Evolutionary conservation across 2,113 vertebrate genomes (phyloP), one percentile per base, ranked within the genome.

Genomic region (Vulpes ferrilata): DNA sequence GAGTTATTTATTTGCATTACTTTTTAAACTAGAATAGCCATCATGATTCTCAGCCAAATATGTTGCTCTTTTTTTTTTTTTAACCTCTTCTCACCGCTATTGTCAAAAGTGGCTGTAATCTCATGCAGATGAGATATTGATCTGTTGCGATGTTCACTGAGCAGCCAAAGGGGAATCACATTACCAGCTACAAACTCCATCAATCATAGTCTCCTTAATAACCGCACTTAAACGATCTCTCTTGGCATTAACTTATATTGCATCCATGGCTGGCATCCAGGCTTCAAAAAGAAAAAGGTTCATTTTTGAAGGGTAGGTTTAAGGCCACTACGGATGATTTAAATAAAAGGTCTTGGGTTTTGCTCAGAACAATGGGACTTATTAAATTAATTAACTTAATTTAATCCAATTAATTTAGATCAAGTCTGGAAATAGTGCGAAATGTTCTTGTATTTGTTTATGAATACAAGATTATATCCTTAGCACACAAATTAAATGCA

Each of bases 41-140:
- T 90, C 43, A 73, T 81, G 91, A 95, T 96, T 97, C 90, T 90
- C 74, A 86, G 57, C 35, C 96, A 93, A 97, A 86, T 82, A 30
- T 93, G 43, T 90, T 95, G 62, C 27, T 94, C 30, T 74, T 64
- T 59, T 74, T 84, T 84, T 84, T 38, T 97, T 88, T 90, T 96
- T 71, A 93, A 84, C 59, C 69, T 95, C 91, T 73, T 80, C 67
- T 93, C 57, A 76, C 8, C 84, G 43, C 59, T 97, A n/a, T 97
- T 98, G 96, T 98, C 96, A 98, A 95, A 98, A 98, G 51, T 97
- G 96, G 38, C 93, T 98, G 74, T 98, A 98, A 98, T 98, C 98
- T 98, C 97, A 98, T 98, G 98, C 97, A 98, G 97, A 98, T 98
- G 96, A 78, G 82, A 97, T 98, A 98, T 98, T 98, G 98, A 98